A percentile compares a stretch with the other conserved stretches of the same genome.
Conservation (phyloP, 2,888 invertebrate genomes). For the Spodoptera picta region DNA sequence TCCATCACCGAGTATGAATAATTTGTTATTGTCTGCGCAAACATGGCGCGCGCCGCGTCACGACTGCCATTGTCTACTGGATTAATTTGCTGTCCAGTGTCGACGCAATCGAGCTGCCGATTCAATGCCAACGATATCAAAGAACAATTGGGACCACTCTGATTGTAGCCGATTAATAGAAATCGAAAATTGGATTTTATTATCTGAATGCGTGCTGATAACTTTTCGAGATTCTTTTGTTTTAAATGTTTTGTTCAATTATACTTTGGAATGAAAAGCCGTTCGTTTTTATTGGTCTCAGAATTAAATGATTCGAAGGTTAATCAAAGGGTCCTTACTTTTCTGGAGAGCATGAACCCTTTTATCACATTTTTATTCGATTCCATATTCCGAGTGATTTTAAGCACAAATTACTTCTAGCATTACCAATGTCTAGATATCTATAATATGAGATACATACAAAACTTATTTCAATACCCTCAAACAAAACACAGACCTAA, state of each 20-base stretch:
- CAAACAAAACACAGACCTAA: neutral
- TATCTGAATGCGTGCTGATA: constrained; percentile 64
- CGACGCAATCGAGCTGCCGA: constrained; percentile 70
- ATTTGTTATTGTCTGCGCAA: constrained; percentile 87
- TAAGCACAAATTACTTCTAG: too few species aligned
- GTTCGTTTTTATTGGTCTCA: constrained; percentile 9
- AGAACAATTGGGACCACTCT: constrained; percentile 73
- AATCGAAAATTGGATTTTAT: constrained; percentile 79
- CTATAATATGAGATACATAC: too few species aligned
- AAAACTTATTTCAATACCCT: too few species aligned
- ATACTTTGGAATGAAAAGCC: constrained; percentile 25
- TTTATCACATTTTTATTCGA: too few species aligned
- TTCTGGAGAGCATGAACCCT: too few species aligned
- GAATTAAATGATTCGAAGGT: neutral
- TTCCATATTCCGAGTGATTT: too few species aligned
- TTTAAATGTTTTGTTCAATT: constrained; percentile 50
- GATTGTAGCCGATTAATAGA: constrained; percentile 78
- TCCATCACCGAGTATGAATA: constrained; percentile 88
- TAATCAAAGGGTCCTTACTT: neutral
- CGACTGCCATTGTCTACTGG: constrained; percentile 82
- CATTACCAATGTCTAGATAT: too few species aligned
- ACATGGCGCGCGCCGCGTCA: constrained; percentile 77
- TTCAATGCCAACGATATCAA: constrained; percentile 76
- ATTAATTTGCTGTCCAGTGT: constrained; percentile 81
- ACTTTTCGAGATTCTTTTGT: constrained; percentile 59